Evolutionary conservation across 2,888 invertebrate species (phyloP).

Genomic region (Abscondita cerata): DNA sequence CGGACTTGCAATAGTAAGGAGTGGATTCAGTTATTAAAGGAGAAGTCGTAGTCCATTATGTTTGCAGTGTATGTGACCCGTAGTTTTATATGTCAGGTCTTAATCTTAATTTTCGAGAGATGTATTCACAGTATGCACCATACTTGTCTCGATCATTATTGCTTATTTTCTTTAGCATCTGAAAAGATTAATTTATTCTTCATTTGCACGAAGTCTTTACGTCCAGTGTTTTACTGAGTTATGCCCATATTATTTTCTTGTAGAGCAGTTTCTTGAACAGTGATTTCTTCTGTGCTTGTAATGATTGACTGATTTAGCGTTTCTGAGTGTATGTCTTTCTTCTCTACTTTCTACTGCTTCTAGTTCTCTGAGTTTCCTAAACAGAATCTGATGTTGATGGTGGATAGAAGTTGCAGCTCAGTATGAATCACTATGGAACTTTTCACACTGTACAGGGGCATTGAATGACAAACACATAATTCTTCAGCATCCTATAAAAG

Average conservation of each 20-base stretch:
- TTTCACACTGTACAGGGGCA: no score
- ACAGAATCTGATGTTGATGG: neutral
- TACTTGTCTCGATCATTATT: neutral
- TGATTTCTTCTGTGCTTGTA: neutral
- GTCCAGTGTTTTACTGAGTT: neutral
- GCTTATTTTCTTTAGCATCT: neutral
- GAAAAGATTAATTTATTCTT: neutral
- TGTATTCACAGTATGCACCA: neutral
- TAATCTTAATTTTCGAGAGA: neutral
- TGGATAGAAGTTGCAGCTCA: neutral
- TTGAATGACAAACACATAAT: neutral
- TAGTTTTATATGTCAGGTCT: neutral
- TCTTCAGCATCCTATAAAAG: neutral
- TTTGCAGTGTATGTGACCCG: neutral
- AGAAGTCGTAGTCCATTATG: neutral
- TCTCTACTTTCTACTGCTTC: neutral
- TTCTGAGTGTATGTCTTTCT: neutral
- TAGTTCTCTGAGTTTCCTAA: neutral
- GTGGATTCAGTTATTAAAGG: neutral
- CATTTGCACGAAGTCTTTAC: neutral
- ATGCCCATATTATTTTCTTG: neutral
- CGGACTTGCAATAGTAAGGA: neutral
- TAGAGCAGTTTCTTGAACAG: neutral
- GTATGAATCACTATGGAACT: neutral
- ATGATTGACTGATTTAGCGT: neutral